Evolutionary conservation across 2,888 invertebrate species (phyloP), one percentile per base, ranked within the genome.

Genomic region (Apamea epomidion): DNA sequence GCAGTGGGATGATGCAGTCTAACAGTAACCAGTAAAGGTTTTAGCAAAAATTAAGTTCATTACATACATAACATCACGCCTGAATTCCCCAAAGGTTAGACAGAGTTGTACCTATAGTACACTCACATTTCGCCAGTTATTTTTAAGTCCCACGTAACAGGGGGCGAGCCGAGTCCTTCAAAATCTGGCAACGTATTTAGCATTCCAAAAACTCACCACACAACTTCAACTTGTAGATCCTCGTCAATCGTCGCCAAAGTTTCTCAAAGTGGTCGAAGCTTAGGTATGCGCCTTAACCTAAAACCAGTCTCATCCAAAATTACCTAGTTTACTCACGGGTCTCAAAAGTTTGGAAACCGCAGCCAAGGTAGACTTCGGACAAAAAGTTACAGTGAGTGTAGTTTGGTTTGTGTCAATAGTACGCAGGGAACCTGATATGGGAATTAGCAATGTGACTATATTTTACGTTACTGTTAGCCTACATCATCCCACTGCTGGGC

Each of bases 271-370:
- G 32, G 67, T 51, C 74, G 65, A 69, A 54, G 54, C 68, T 60
- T 18, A 42, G 68, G 62, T 80, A 64, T 70, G 64, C 37, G 74
- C 29, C 67, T 73, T 67, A 80, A 72, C 54, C 45, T 69, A 67
- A 82, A 83, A 75, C 67, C n/a, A 37, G 67, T 64, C 82, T 76
- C 71, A 60, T 54, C 42, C 65, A 51, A 78, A 83, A 81, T 80
- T 69, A 81, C 78, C n/a, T 86, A 88, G 84, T 88, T 85, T 76
- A 79, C 80, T 78, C 79, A 70, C 54, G 29, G 14, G 62, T 76
- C 76, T 84, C 65, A 45, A 74, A 84, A 87, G 78, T 89, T 88
- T 25, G 16, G 14, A 70, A 82, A 83, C 88, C 83, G 21, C 79
- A 82, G 51, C 42, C 7, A 65, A 76, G 64, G 76, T 76, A 73